phyloP scores from a whole-genome alignment of 2,888 invertebrate species.

The Mesoligia furuncula region DNA sequence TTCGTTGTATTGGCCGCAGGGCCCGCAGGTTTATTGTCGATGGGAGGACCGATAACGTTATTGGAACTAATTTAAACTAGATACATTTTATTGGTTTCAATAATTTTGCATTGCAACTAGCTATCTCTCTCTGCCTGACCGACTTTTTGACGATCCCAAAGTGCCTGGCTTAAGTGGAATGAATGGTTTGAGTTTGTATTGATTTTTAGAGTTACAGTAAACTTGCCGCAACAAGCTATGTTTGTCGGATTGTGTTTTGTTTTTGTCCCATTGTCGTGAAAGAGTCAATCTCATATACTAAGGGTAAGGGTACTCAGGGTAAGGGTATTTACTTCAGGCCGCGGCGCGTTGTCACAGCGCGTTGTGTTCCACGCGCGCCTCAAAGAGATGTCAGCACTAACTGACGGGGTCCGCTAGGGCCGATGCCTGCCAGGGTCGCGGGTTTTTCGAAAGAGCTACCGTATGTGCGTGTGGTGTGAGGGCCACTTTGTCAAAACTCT shows the following conservation, averaged over 20 bases:
- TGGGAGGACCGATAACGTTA: slow-evolving; percentile 13
- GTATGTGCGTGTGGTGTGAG: no score
- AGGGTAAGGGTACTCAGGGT: no score
- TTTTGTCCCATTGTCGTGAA: no score
- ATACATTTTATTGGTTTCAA: slow-evolving; percentile 6
- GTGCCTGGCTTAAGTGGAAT: background rate
- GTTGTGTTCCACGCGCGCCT: no score
- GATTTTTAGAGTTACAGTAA: background rate
- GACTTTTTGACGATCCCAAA: background rate
- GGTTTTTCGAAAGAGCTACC: no score
- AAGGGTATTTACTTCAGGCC: no score
- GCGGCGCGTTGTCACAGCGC: no score
- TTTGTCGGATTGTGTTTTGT: background rate
- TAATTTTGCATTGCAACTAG: background rate
- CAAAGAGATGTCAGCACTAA: no score
- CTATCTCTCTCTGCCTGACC: background rate
- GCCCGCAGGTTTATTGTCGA: background rate
- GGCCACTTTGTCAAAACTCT: no score
- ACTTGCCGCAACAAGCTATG: background rate
- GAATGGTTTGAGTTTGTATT: background rate
- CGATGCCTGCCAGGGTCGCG: no score
- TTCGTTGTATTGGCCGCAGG: background rate
- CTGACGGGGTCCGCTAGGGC: no score
- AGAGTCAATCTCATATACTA: background rate
- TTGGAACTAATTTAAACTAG: slow-evolving; percentile 16